Conservation (phyloP, 1,140 invertebrate species). For the Gryon sp. region DNA sequence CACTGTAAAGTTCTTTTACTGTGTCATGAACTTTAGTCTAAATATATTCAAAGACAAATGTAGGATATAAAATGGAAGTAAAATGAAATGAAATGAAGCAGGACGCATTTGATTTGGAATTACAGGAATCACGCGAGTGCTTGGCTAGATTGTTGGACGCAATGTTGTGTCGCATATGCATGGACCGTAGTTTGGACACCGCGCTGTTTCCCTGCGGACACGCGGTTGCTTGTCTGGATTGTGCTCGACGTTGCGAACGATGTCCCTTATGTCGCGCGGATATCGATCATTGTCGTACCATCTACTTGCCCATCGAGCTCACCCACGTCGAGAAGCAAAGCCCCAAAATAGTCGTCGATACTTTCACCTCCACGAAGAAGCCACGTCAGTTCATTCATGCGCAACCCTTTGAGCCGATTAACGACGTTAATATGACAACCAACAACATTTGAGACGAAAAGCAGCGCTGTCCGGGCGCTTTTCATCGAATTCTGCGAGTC, state of each 20-base stretch:
- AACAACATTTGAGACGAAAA: conserved; percentile 70
- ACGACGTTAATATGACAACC: conserved; percentile 62
- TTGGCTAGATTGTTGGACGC: conserved; percentile 83
- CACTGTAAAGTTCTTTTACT: too few species aligned
- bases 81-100: not conserved
- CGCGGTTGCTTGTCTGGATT: conserved; percentile 87
- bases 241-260: conserved; percentile 85
- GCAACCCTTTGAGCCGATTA: conserved; percentile 52
- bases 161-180: conserved; percentile 90
- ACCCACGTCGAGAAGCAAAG: conserved; percentile 75
- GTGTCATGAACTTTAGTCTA: too few species aligned
- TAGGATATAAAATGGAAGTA: too few species aligned
- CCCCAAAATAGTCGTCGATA: conserved; percentile 66
- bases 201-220: conserved; percentile 91
- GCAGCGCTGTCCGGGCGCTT: conserved; percentile 49
- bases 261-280: conserved; percentile 89
- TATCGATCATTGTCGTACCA: conserved; percentile 86
- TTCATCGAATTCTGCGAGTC: conserved; percentile 66
- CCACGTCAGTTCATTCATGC: conserved; percentile 52
- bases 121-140: conserved; percentile 81
- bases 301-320: conserved; percentile 84
- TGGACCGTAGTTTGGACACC: conserved; percentile 89
- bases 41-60: too few species aligned
- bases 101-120: conserved; percentile 49
- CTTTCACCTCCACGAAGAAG: conserved; percentile 37